phyloP scores from a whole-genome alignment of 2,888 invertebrate species.

The Cremastinae sp. region DNA sequence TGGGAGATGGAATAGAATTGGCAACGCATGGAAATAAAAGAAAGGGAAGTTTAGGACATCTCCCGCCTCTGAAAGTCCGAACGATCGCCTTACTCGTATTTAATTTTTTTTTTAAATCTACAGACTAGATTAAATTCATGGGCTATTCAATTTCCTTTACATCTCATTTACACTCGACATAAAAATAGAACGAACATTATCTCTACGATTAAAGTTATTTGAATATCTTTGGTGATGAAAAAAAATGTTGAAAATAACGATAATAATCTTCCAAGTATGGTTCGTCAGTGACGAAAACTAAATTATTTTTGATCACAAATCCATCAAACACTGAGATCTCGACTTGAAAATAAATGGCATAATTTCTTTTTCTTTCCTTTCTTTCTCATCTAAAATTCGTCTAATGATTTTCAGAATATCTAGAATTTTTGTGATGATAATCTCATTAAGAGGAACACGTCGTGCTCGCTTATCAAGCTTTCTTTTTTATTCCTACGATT shows the following conservation, averaged over 20 bases:
- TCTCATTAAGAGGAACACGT: constrained; percentile 37
- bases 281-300: not conserved
- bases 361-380: not conserved
- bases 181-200: constrained; percentile 43
- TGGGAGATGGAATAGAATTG: not conserved
- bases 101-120: constrained; percentile 62
- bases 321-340: not conserved
- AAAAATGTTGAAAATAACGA: constrained; percentile 3
- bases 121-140: constrained; percentile 64
- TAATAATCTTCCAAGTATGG: constrained; percentile 18
- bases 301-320: constrained; percentile 11
- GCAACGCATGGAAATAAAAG: not conserved
- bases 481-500: constrained; percentile 15
- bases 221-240: constrained; percentile 60
- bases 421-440: constrained; percentile 34
- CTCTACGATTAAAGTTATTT: constrained; percentile 40
- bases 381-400: not conserved
- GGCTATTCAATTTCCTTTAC: constrained; percentile 36
- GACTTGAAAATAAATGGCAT: constrained; percentile 1
- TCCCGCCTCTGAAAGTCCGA: constrained; percentile 19
- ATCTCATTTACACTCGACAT: not conserved
- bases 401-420: constrained; percentile 22
- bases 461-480: constrained; percentile 36
- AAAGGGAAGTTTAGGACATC: not conserved
- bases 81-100: constrained; percentile 18